Conservation (phyloP, 2,888 invertebrate genomes). For the Yponomeuta cagnagella region DNA sequence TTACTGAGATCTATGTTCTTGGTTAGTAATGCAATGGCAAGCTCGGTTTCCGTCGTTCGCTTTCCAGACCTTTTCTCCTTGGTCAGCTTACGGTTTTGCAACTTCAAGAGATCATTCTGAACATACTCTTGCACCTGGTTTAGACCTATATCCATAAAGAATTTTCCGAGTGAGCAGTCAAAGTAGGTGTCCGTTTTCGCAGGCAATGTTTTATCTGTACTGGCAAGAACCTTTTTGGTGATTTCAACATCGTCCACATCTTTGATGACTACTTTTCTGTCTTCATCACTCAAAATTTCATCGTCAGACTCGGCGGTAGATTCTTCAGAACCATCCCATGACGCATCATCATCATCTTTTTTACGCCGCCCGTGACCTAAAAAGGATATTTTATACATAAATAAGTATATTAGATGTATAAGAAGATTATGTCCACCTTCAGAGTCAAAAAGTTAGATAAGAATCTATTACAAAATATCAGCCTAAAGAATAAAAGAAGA, state of each 20-base stretch:
- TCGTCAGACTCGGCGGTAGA: conserved; percentile 70
- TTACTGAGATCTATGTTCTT: conserved; percentile 91
- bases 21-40: conserved; percentile 87
- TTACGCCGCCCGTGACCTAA: conserved; percentile 40
- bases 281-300: conserved; percentile 56
- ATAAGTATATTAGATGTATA: neutral
- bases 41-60: conserved; percentile 81
- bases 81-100: conserved; percentile 89
- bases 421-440: no score
- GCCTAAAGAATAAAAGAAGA: no score
- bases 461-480: no score
- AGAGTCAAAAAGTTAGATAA: no score
- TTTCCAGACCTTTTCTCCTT: conserved; percentile 78
- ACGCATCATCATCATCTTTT: conserved; percentile 74
- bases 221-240: conserved; percentile 34
- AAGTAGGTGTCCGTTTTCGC: conserved; percentile 83
- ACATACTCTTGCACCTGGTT: conserved; percentile 95
- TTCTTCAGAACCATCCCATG: conserved; percentile 70
- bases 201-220: conserved; percentile 23
- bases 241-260: conserved; percentile 62
- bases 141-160: conserved; percentile 93
- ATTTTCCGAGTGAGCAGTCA: conserved; percentile 90
- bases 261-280: conserved; percentile 70
- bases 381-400: neutral
- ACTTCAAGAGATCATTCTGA: conserved; percentile 91